Conservation (phyloP, 2,888 invertebrate genomes). For the Junonia oenone region DNA sequence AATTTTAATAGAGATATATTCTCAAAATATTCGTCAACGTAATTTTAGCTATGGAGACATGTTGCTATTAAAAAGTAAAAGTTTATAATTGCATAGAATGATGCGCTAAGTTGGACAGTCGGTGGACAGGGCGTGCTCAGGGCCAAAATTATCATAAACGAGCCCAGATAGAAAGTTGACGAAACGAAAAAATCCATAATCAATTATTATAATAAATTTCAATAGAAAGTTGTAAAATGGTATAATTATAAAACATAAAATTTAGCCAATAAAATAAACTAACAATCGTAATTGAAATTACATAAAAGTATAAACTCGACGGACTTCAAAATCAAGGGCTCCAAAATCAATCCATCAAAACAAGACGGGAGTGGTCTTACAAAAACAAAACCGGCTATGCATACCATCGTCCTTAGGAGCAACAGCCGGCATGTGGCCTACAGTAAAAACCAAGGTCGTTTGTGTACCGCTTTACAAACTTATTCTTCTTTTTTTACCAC, state of each 20-base stretch:
- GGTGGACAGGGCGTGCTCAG: constrained; percentile 18
- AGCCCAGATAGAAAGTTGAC: constrained; percentile 23
- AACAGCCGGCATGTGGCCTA: constrained; percentile 72
- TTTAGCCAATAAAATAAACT: neutral
- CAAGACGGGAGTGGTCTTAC: constrained; percentile 53
- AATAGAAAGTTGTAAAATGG: neutral
- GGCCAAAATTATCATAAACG: constrained; percentile 20
- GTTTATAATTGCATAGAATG: constrained; percentile 50
- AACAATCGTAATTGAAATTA: constrained; percentile 17
- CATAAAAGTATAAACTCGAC: constrained; percentile 15
- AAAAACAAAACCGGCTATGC: constrained; percentile 62
- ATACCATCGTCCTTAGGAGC: constrained; percentile 36
- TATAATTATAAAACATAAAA: neutral
- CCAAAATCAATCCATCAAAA: constrained; percentile 65
- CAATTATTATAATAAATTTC: constrained; percentile 1
- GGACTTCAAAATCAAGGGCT: constrained; percentile 42
- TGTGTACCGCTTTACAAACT: constrained; percentile 66
- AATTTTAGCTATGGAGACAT: neutral
- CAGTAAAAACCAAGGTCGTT: constrained; percentile 73
- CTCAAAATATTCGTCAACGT: neutral
- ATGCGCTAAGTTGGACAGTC: constrained; percentile 32
- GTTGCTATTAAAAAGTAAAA: constrained; percentile 49
- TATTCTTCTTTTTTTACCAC: constrained; percentile 64
- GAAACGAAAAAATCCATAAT: constrained; percentile 12
- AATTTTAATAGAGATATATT: neutral